These are phyloP conservation scores for Coreius guichenoti DNA, from an alignment of 2,797 vertebrate species.

Conservation along the genomic window DNA sequence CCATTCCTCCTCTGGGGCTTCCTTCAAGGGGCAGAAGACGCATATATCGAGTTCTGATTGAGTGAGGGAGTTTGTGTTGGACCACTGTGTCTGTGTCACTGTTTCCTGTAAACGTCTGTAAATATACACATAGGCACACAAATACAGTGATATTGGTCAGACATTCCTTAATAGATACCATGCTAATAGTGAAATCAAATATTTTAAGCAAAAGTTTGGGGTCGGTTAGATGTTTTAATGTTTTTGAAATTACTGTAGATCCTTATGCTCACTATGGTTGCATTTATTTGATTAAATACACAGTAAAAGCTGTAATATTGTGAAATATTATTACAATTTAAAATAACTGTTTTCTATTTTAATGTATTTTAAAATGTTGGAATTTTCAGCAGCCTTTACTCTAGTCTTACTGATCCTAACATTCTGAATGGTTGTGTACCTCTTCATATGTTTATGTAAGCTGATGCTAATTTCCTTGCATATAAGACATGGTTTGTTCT, in stretches of 20 bases:
- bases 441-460: background rate
- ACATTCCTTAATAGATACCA: background rate
- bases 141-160: background rate
- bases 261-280: no score
- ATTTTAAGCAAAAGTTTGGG: background rate
- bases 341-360: background rate
- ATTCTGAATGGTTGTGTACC: background rate
- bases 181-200: background rate
- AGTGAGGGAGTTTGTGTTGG: conserved; percentile 89
- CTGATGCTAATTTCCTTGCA: background rate
- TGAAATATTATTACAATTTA: no score
- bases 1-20: conserved; percentile 85
- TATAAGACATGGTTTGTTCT: background rate
- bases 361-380: background rate
- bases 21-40: conserved; percentile 89
- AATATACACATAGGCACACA: conserved; percentile 52
- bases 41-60: conserved; percentile 86
- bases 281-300: no score
- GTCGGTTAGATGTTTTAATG: background rate
- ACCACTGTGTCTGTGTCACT: conserved; percentile 89
- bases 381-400: background rate
- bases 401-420: background rate
- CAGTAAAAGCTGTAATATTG: no score
- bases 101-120: conserved; percentile 90
- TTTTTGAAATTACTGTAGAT: background rate